Evolutionary conservation across 2,113 vertebrate species (phyloP).

Genomic region (Plectropomus leopardus): DNA sequence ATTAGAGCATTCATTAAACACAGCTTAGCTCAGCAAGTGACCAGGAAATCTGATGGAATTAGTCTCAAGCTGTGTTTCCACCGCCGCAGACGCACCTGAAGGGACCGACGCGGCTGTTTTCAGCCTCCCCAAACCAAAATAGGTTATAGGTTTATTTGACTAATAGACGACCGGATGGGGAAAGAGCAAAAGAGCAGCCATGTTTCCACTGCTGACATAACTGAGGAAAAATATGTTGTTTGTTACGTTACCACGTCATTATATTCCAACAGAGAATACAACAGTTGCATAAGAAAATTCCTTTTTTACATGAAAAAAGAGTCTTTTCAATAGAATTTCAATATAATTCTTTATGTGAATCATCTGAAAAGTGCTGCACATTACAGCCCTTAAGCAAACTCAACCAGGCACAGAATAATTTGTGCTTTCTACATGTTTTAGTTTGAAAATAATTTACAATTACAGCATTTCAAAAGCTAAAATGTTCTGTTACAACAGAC

Average conservation of each 20-base stretch:
- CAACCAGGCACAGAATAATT: constrained; percentile 11
- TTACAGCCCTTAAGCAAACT: constrained; percentile 5
- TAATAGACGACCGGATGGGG: not conserved
- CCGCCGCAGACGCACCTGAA: constrained; percentile 67
- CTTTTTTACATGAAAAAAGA: constrained; percentile 26
- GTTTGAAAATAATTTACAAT: constrained; percentile 52
- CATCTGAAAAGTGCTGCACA: constrained; percentile 30
- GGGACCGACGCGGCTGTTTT: constrained; percentile 51
- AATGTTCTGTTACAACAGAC: constrained; percentile 15
- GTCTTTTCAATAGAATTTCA: constrained; percentile 11
- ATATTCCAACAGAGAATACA: not conserved
- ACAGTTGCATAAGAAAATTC: not conserved
- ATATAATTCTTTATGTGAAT: constrained; percentile 53
- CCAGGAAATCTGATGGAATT: constrained; percentile 84
- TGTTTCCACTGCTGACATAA: constrained; percentile 41
- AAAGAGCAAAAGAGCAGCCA: constrained; percentile 26
- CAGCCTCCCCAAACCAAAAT: constrained; percentile 15
- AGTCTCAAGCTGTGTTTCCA: constrained; percentile 82
- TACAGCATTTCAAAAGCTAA: constrained; percentile 62
- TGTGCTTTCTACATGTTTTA: constrained; percentile 38
- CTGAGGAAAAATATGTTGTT: not conserved
- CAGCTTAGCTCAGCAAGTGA: constrained; percentile 84
- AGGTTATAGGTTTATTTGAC: constrained; percentile 32
- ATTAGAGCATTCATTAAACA: constrained; percentile 86
- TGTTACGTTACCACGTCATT: not conserved